Evolutionary conservation across 2,797 vertebrate species (phyloP).

Genomic region (Sphaeramia orbicularis): DNA sequence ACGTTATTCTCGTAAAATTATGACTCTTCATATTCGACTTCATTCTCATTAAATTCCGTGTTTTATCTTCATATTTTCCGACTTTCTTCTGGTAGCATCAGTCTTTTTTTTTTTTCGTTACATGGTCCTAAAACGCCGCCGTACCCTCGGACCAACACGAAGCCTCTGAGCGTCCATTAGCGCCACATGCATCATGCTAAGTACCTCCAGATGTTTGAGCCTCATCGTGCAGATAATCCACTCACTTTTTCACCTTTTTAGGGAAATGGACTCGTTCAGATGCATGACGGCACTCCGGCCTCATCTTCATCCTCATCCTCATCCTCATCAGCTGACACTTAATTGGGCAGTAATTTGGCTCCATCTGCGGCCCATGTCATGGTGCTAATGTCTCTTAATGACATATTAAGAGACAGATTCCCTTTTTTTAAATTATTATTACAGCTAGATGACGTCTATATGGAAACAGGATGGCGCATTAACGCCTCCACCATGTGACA

Average conservation of each 20-base stretch:
- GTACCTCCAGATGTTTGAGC: slow-evolving; percentile 52
- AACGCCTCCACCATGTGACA: slow-evolving; percentile 29
- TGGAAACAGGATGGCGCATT: slow-evolving; percentile 41
- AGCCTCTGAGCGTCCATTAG: slow-evolving; percentile 47
- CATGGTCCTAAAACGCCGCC: too few relatives aligned
- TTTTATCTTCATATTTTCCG: too few relatives aligned
- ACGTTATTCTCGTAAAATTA: too few relatives aligned
- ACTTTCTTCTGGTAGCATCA: too few relatives aligned
- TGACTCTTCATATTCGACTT: too few relatives aligned
- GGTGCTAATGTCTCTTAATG: slow-evolving; percentile 75
- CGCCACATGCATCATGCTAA: slow-evolving; percentile 54
- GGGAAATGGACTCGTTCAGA: slow-evolving; percentile 46
- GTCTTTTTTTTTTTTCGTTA: too few relatives aligned
- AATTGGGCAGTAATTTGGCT: slow-evolving; percentile 70
- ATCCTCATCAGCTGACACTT: slow-evolving; percentile 48
- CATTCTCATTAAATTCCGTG: too few relatives aligned
- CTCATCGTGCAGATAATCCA: slow-evolving; percentile 32
- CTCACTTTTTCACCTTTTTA: slow-evolving; percentile 55
- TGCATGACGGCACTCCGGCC: slow-evolving; percentile 36
- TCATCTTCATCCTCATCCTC: slow-evolving; percentile 40
- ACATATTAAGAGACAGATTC: slow-evolving; percentile 65
- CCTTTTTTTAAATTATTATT: slow-evolving; percentile 29
- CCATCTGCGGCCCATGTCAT: slow-evolving; percentile 70
- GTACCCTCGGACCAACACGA: too few relatives aligned
- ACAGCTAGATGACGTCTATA: slow-evolving; percentile 40